These are phyloP conservation scores for Notocelia uddmanniana DNA, from an alignment of 2,888 invertebrate species.

Conservation along the genomic window DNA sequence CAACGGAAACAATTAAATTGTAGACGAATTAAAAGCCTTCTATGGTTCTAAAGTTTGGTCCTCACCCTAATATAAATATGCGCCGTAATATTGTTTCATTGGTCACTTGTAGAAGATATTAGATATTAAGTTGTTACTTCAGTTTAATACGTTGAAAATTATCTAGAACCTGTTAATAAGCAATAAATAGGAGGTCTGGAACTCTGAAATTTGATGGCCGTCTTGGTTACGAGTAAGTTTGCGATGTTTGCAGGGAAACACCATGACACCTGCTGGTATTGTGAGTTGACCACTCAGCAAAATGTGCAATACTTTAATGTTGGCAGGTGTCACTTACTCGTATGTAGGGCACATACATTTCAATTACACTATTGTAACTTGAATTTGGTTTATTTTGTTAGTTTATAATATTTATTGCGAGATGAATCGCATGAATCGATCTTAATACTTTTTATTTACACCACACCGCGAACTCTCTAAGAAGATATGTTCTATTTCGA, in stretches of 20 bases:
- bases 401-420: too few species aligned
- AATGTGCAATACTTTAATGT: neutral
- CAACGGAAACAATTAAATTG: too few species aligned
- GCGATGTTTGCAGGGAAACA: slow-evolving; percentile 6
- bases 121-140: neutral
- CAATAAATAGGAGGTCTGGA: neutral
- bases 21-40: too few species aligned
- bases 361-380: neutral
- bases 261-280: neutral
- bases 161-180: neutral
- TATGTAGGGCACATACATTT: neutral
- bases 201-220: neutral
- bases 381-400: neutral
- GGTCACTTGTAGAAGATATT: neutral
- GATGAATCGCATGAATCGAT: too few species aligned
- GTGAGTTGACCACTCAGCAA: neutral
- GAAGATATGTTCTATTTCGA: slow-evolving; percentile 19
- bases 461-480: neutral
- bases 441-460: neutral
- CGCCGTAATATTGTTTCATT: neutral
- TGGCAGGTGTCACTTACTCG: neutral
- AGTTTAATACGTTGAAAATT: neutral
- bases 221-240: neutral
- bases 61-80: too few species aligned
- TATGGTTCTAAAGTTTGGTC: too few species aligned